These are phyloP conservation scores for Brachyopa scutellaris DNA, from an alignment of 2,888 invertebrate species.

Conservation along the genomic window DNA sequence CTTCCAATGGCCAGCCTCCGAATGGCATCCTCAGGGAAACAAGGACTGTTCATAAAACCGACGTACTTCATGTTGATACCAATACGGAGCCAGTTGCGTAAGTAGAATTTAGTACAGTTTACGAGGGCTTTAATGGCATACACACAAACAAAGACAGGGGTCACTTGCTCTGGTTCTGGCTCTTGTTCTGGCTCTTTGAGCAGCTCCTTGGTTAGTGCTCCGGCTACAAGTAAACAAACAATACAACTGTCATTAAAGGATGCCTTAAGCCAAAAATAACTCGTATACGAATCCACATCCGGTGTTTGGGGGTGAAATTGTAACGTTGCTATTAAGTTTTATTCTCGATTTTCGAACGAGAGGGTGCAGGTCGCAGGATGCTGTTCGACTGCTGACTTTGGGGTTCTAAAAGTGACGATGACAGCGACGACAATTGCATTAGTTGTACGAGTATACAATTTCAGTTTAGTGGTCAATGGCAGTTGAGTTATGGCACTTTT, in stretches of 20 bases:
- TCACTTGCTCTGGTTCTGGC: no score
- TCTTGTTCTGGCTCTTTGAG: no score
- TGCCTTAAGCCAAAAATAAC: slow-evolving; percentile 64
- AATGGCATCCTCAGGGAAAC: slow-evolving; percentile 82
- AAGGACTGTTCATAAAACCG: slow-evolving; percentile 86
- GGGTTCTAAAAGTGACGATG: slow-evolving; percentile 49
- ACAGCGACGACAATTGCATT: slow-evolving; percentile 60
- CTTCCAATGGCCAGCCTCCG: slow-evolving; percentile 82
- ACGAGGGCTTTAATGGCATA: slow-evolving; percentile 46
- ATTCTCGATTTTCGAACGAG: slow-evolving; percentile 10
- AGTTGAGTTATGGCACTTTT: slow-evolving; percentile 14
- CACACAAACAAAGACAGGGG: no score
- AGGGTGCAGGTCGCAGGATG: not conserved
- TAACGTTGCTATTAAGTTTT: not conserved
- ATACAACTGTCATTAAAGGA: slow-evolving; percentile 61
- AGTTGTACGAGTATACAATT: slow-evolving; percentile 68
- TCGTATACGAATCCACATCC: slow-evolving; percentile 43
- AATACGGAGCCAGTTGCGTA: slow-evolving; percentile 93
- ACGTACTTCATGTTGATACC: slow-evolving; percentile 90
- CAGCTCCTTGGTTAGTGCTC: no score
- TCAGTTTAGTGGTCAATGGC: slow-evolving; percentile 41
- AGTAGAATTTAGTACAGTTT: slow-evolving; percentile 81
- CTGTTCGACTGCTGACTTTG: slow-evolving; percentile 47
- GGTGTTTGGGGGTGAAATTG: not conserved
- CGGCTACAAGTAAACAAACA: slow-evolving; percentile 38